Base-by-base conservation (phyloP, 64 coral and sea anemone genomes). In the Porites australiensis region DNA sequence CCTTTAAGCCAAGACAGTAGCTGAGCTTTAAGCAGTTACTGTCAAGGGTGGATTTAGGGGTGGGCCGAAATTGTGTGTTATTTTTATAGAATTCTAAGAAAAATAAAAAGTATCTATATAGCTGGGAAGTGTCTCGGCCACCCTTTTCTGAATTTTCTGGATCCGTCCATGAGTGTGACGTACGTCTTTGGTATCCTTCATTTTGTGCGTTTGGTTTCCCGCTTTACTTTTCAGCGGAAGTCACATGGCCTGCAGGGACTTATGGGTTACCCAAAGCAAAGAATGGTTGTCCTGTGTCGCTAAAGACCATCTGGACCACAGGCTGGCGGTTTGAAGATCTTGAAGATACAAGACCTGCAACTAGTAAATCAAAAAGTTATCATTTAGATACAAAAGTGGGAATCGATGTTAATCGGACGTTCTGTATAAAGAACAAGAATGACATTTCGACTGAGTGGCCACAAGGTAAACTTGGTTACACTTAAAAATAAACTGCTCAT, bases 241-340 rank as follows among this genome's bases (percentile, higher is more conserved):
- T 68, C 19, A 13, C 81, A 69, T 84, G 81, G 81, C 81, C 81
- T 2, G 45, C n/a, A 50, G 81, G 81, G 43, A 84, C 8, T 52
- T 84, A 84, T 51, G 81, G 81, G 45, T 23, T 84, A 48, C 81
- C 81, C 3, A 84, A 68, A 21, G 45, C 81, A 20, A 68, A 68
- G 9, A 65, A 47, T 52, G 81, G 81, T 22, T 84, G 81, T 68
- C 81, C 81, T 70, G 4, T 84, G 63, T 68, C 63, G 21, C 9
- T n/a, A 5, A 64, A 84, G 4, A 68, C 46, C 5, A 23, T 2
- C 3, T 84, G 81, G 81, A 50, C 16, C 46, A 84, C 81, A 69
- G 81, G 81, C 20, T 84, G 81, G 81, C 45, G 81, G 18, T 84
- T 53, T 84, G 81, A 84, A 51, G 81, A 84, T n/a, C 67, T 63